Conservation (phyloP, 2,888 invertebrate species). For the Eutolmus rufibarbis region DNA sequence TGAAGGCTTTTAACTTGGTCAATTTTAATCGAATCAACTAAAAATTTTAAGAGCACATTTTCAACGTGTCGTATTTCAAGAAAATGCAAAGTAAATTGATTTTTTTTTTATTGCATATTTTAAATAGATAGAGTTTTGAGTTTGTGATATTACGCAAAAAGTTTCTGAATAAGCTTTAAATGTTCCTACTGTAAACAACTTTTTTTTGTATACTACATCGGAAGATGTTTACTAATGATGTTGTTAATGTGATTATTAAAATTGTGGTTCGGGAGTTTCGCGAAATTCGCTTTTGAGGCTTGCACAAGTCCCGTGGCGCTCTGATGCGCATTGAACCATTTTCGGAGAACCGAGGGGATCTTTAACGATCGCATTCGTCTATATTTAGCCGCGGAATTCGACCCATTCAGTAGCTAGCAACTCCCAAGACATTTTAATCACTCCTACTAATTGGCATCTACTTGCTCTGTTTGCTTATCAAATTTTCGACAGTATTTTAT, state of each 20-base stretch:
- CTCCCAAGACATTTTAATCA: conserved; percentile 10
- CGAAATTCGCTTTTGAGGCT: not conserved
- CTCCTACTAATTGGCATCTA: conserved; percentile 18
- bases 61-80: too few relatives aligned
- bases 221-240: too few relatives aligned
- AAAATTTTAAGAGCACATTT: too few relatives aligned
- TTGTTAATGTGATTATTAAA: not conserved
- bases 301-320: not conserved
- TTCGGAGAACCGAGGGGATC: not conserved
- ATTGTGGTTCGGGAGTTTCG: not conserved
- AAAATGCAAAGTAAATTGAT: too few relatives aligned
- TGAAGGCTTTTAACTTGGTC: too few relatives aligned
- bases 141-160: too few relatives aligned
- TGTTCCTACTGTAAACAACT: too few relatives aligned
- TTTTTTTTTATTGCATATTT: too few relatives aligned
- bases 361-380: not conserved
- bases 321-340: not conserved
- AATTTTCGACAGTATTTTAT: conserved; percentile 9
- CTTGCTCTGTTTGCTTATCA: conserved; percentile 23
- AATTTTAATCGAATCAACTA: too few relatives aligned
- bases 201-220: too few relatives aligned
- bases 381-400: not conserved
- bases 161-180: too few relatives aligned
- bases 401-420: not conserved
- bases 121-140: too few relatives aligned